These are phyloP conservation scores for Aleiodes testaceus DNA, from an alignment of 2,888 invertebrate genomes.

Conservation along the genomic window DNA sequence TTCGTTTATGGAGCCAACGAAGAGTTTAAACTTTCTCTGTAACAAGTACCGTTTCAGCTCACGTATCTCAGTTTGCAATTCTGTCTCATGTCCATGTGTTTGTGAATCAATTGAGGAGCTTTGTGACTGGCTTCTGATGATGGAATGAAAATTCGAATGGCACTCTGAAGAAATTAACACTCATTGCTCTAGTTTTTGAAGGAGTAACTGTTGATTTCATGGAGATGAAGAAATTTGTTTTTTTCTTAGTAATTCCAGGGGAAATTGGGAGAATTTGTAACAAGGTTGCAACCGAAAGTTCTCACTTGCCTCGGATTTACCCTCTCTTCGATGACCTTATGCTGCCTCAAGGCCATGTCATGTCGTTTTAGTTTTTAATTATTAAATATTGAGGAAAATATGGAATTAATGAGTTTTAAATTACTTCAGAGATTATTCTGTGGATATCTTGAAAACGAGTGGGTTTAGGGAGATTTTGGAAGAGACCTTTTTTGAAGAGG, in stretches of 20 bases:
- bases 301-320: slow-evolving; percentile 10
- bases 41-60: slow-evolving; percentile 68
- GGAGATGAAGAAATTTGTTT: no score
- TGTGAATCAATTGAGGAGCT: neutral
- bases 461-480: no score
- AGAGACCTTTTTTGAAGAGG: no score
- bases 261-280: neutral
- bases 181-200: no score
- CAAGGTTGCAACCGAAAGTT: slow-evolving; percentile 29
- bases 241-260: no score
- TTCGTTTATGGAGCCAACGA: slow-evolving; percentile 44
- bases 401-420: no score
- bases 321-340: slow-evolving; percentile 5
- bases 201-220: no score
- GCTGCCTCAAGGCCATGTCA: slow-evolving; percentile 4
- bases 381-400: neutral
- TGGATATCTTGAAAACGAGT: no score
- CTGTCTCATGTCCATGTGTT: neutral
- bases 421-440: no score
- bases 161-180: no score
- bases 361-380: neutral
- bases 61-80: slow-evolving; percentile 50
- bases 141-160: no score
- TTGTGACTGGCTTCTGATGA: no score
- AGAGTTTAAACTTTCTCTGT: slow-evolving; percentile 66